Base-by-base conservation (phyloP, 2,888 invertebrate genomes). In the Eilema sororculum region DNA sequence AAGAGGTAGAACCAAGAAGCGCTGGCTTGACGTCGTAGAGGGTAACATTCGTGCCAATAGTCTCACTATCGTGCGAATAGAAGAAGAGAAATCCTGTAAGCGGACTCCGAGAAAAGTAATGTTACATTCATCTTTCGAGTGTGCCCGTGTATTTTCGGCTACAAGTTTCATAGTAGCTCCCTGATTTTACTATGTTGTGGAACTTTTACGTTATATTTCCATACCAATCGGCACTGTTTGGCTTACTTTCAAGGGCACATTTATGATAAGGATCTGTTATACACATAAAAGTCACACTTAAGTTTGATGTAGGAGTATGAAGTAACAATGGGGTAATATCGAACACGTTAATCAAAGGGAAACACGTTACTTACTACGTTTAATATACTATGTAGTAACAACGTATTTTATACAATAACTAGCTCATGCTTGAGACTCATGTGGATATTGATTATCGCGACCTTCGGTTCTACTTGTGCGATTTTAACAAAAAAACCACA, bases 271-370 rank as follows among this genome's bases (percentile, higher is more conserved):
- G 46, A 46, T 46, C 46, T 16, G 3, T 41, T 41, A 41, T 41
- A 46, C 6, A 20, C 20, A 46, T 46, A 46, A 46, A 46, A 20
- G 46, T 46, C 46, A 46, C 20, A 46, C 46, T 46, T 46, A 46
- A 46, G 46, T 46, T 46, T 20, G 46, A 46, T 46, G 46, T 20
- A 46, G 46, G 20, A 2, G 46, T 46, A 46, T 46, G 46, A 46
- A 46, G 59, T 79, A 77, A 79, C 73, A 73, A 79, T 77, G 70
- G 60, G 28, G 67, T 65, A 72, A 60, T 60, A 28, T 62, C 24
- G 64, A 66, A 56, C 66, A 67, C 46, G 20, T 46, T 46, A 46
- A 46, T 46, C 46, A 20, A 20, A 46, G 6, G 20, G 6, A 46
- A 46, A 46, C 20, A 46, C 20, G 46, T 20, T 41, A 41, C 16